Conservation (phyloP, 1,140 invertebrate species). For the Rhopalosiphum padi region DNA sequence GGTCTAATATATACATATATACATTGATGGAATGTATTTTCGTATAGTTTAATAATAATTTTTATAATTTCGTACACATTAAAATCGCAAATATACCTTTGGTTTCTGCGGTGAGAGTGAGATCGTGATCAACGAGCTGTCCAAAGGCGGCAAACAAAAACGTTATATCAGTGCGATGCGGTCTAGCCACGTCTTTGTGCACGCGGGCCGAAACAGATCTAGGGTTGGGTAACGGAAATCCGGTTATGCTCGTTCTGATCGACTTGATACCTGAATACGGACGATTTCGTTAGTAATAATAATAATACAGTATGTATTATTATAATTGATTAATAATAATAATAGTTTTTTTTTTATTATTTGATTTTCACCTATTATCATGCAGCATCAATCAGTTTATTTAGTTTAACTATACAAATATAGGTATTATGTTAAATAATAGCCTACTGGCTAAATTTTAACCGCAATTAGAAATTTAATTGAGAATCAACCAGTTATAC, state of each 20-base stretch:
- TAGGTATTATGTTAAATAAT: too few relatives aligned
- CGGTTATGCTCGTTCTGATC: slow-evolving; percentile 61
- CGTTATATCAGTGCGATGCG: slow-evolving; percentile 66
- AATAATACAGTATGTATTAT: neutral
- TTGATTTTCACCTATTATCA: too few relatives aligned
- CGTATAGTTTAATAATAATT: too few relatives aligned
- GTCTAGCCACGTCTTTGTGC: slow-evolving; percentile 64
- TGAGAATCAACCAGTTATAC: neutral
- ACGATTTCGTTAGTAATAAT: neutral
- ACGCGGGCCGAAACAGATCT: slow-evolving; percentile 65
- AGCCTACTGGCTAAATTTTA: neutral
- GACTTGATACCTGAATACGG: slow-evolving; percentile 61
- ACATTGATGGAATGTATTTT: neutral
- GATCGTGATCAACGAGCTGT: slow-evolving; percentile 68
- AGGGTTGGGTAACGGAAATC: slow-evolving; percentile 65
- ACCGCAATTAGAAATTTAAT: neutral
- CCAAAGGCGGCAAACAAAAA: slow-evolving; percentile 67
- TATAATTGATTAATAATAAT: neutral
- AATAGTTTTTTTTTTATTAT: too few relatives aligned
- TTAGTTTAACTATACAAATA: too few relatives aligned
- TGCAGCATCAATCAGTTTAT: too few relatives aligned
- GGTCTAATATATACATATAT: slow-evolving; percentile 61
- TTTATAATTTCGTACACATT: neutral
- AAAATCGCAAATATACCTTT: slow-evolving; percentile 63
- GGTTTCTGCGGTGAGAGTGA: slow-evolving; percentile 67